Evolutionary conservation across 2,797 vertebrate species (phyloP), one percentile per base, ranked within the genome.

Genomic region (Cichlasoma orientale): DNA sequence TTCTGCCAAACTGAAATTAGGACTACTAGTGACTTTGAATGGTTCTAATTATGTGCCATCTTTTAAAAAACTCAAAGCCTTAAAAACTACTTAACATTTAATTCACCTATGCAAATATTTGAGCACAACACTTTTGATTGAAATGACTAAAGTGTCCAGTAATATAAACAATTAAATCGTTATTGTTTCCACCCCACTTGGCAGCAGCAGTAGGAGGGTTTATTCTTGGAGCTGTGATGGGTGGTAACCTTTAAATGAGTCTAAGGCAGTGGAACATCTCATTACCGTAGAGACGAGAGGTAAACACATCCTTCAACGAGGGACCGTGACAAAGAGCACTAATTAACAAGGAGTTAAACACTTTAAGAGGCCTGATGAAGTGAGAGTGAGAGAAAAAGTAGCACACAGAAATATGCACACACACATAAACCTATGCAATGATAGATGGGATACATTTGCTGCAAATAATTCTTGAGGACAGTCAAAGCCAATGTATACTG

Each of bases 321-420:
- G 77, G 74, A 75, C 82, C 3, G 78, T 86, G 87, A 88, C 86
- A 78, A 82, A 72, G 74, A 89, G 84, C 70, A 3, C 80, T 87
- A 89, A 92, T 93, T 91, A 92, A 88, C 84, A 80, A 77, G 78
- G 77, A 88, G 82, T 86, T 83, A 90, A 85, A 86, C 83, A 82
- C 82, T 90, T 91, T 80, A 82, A 76, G 57, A 75, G 77, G 50
- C 38, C 57, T 66, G 56, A 57, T 19, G 69, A 38, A 79, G 44
- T 7, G 58, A 68, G 41, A 29, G 63, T 29, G 63, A 68, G 31
- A 33, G 53, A 66, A 38, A 70, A 73, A 55, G 52, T 19, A 78
- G 55, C 72, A 41, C 55, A 56, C 27, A 52, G 18, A 74, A 54
- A 69, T 38, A 21, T 21, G 1, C 19, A 18, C 50, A 8, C 27